Evolutionary conservation across 2,797 vertebrate species (phyloP), one percentile per base, ranked within the genome.

Genomic region (Artibeus jamaicensis): DNA sequence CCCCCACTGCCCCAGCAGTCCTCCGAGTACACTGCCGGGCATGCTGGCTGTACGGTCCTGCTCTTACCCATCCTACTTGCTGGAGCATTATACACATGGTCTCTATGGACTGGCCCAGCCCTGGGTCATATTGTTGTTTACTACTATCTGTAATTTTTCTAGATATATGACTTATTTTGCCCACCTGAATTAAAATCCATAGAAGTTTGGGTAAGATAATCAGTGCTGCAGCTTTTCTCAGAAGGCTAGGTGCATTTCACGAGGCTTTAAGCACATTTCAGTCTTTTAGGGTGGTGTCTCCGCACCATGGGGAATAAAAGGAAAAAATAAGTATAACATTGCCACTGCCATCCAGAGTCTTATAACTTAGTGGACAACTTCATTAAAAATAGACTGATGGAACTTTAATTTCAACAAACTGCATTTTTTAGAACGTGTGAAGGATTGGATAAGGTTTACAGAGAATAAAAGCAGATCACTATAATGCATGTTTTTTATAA

Each of bases 81-180:
- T 24, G 24, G 67, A 88, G 62, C 53, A 89, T 81, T 88, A 81
- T 26, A 62, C 0, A 4, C 10, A 16, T 37, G 37, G 21, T 68
- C 29, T 92, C 87, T 94, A 87, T 79, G 71, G 37, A 84, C 39
- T 59, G 11, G 83, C 84, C 59, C 2, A 42, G n/a, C n/a, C 48
- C 44, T 91, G 65, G 85, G 84, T 93, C 93, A 97, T 81, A 73
- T 29, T 92, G 59, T 82, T 78, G 78, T 95, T 95, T 94, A 93
- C 53, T 89, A 39, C 93, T 96, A 77, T 92, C 85, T 94, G 59
- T 81, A 95, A 84, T 22, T 74, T 91, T 90, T 59, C 74, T 42
- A 26, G 37, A 48, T 94, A 24, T 91, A 89, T 89, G 81, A 74
- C 86, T 95, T 68, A 3, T 59, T 59, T 89, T 94, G 9, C 83